Base-by-base conservation (phyloP, 1,140 invertebrate genomes). In the Dendroctonus ponderosae region DNA sequence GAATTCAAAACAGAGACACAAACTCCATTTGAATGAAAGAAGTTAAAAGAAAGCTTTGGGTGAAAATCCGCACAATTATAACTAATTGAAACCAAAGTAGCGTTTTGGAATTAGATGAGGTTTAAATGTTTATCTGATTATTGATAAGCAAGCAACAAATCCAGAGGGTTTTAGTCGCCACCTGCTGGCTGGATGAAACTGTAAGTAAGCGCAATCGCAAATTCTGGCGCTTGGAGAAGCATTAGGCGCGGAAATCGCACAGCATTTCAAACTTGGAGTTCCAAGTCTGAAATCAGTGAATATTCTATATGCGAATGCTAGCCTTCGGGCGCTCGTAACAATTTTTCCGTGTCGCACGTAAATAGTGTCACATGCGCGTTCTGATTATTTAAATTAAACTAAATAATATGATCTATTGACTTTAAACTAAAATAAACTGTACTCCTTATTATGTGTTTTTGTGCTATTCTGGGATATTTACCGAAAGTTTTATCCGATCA, bases 321-420 rank as follows among this genome's bases (percentile, higher is more conserved):
- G 64, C 26, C 8, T 50, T 66, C 63, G 63, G 52, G 51, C 63
- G 63, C 53, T 48, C 46, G 57, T 44, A 26, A 26, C 41, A 40
- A 40, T 38, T 49, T 50, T 12, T 68, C 50, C 9, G 66, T 65
- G 51, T 53, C 37, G 56, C 62, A 63, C 67, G 67, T 67, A 68
- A 59, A 67, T 49, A 65, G 42, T 58, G 68, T 72, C 70, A 72
- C 71, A 72, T 68, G 71, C 68, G 69, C 62, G 26, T 26, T 26
- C 26, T 62, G 14, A 53, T 70, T 70, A 72, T 70, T 72, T 67
- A 65, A 72, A 68, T 70, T 70, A 70, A 26, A 69, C 12, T 43
- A 68, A 53, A 67, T 53, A 62, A 62, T 50, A 71, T 68, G 62
- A 44, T 64, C 42, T 63, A 68, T 65, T 62, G 54, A 53, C 53